Conservation (phyloP, 2,113 vertebrate species). For the Mastomys natalensis region DNA sequence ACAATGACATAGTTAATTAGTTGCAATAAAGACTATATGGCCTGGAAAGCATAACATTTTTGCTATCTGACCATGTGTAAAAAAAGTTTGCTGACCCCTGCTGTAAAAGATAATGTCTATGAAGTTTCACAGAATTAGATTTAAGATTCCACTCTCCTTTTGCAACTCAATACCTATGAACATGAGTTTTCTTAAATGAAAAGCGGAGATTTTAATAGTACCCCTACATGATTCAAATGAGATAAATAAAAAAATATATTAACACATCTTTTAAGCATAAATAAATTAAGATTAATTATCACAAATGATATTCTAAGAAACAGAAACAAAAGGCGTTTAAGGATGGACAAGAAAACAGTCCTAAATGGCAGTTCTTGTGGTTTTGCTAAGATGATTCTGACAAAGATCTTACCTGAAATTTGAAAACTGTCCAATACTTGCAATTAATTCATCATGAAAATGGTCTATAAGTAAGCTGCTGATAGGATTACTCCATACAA, state of each 20-base stretch:
- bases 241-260: constrained; percentile 4
- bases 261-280: constrained; percentile 12
- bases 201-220: not conserved
- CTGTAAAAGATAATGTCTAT: not conserved
- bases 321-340: not conserved
- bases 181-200: constrained; percentile 26
- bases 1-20: not conserved
- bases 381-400: not conserved
- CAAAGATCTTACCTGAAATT: not conserved
- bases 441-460: not conserved
- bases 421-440: not conserved
- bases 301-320: not conserved
- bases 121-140: constrained; percentile 49
- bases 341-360: not conserved
- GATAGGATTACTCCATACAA: not conserved
- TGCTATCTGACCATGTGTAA: not conserved
- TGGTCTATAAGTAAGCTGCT: not conserved
- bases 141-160: not conserved
- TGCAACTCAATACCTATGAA: not conserved
- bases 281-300: constrained; percentile 21
- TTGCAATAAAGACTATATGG: not conserved
- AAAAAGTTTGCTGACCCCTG: not conserved
- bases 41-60: constrained; percentile 23
- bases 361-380: not conserved
- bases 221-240: not conserved